A percentile compares a stretch with the other conserved stretches of the same genome.
These are phyloP conservation scores for Podiceps cristatus DNA, from an alignment of 2,113 vertebrate genomes.

Conservation along the genomic window DNA sequence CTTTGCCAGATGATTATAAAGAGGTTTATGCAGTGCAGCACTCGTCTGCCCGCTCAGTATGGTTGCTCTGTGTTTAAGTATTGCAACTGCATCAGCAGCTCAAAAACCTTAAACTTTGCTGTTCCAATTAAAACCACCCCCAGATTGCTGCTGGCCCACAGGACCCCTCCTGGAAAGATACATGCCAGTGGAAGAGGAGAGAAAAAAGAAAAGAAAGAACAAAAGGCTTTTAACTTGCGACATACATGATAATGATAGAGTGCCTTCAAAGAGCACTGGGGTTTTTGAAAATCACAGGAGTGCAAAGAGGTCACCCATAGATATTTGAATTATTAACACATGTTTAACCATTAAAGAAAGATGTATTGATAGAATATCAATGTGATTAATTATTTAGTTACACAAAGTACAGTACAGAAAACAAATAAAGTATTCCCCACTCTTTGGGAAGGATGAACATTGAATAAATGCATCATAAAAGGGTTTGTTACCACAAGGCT, in stretches of 20 bases:
- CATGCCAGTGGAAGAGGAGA: not conserved
- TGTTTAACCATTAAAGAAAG: conserved; percentile 90
- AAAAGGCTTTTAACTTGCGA: conserved; percentile 76
- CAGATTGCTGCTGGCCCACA: not conserved
- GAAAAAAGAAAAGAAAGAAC: conserved; percentile 23
- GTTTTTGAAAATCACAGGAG: conserved; percentile 76
- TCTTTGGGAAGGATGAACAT: conserved; percentile 31
- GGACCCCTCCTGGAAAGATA: conserved; percentile 23
- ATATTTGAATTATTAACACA: conserved; percentile 95
- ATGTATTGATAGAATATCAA: conserved; percentile 90
- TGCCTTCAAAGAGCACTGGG: conserved; percentile 76
- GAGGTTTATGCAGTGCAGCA: not conserved
- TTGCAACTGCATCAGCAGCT: conserved; percentile 57
- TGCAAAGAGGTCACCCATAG: conserved; percentile 77
- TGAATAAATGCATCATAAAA: conserved; percentile 66
- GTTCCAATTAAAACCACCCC: conserved; percentile 58
- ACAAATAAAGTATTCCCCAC: conserved; percentile 65
- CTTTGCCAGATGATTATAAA: not conserved
- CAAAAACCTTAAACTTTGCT: conserved; percentile 62
- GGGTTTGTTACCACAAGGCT: conserved; percentile 51
- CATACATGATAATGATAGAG: conserved; percentile 52
- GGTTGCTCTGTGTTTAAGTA: conserved; percentile 5
- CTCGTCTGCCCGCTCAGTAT: not conserved
- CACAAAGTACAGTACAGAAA: conserved; percentile 80
- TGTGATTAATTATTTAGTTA: conserved; percentile 92